Evolutionary conservation across 2,113 vertebrate species (phyloP).

Genomic region (Phyllopteryx taeniolatus): DNA sequence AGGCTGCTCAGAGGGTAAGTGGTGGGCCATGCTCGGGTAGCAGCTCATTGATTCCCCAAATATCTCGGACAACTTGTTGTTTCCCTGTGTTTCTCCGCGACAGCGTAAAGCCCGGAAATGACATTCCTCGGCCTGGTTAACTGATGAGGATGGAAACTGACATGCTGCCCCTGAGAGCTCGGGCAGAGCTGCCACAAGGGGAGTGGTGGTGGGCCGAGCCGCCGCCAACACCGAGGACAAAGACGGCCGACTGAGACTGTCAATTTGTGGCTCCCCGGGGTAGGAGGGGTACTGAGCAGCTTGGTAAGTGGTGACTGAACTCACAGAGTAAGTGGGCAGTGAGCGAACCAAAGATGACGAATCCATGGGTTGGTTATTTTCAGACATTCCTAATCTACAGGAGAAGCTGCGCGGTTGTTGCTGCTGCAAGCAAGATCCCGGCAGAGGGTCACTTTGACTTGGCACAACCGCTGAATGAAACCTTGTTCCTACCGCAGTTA

Average conservation of each 20-base stretch:
- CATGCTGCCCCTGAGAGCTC: slow-evolving; percentile 80
- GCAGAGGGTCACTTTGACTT: slow-evolving; percentile 61
- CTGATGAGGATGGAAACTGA: slow-evolving; percentile 79
- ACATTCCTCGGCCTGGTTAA: slow-evolving; percentile 80
- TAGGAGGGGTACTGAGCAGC: slow-evolving; percentile 87
- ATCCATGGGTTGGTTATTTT: slow-evolving; percentile 74
- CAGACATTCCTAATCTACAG: slow-evolving; percentile 70
- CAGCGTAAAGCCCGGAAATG: slow-evolving; percentile 82
- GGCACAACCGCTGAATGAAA: slow-evolving; percentile 74
- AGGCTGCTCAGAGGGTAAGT: slow-evolving; percentile 56
- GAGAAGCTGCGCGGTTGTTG: slow-evolving; percentile 77
- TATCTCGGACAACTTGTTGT: slow-evolving; percentile 83
- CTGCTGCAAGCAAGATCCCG: slow-evolving; percentile 71
- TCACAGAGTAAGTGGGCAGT: slow-evolving; percentile 83
- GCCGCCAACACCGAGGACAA: slow-evolving; percentile 75
- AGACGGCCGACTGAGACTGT: slow-evolving; percentile 76
- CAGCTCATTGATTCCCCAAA: slow-evolving; percentile 83
- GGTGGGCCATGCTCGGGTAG: slow-evolving; percentile 63
- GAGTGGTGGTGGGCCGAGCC: slow-evolving; percentile 71
- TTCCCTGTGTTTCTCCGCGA: slow-evolving; percentile 82
- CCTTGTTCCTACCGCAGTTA: slow-evolving; percentile 58
- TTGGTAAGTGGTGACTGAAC: slow-evolving; percentile 72
- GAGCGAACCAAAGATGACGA: slow-evolving; percentile 75
- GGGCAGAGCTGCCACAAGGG: slow-evolving; percentile 62
- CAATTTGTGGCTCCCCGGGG: slow-evolving; percentile 80